phyloP scores from a whole-genome alignment of 2,113 vertebrate genomes.

The Vanacampus margaritifer region DNA sequence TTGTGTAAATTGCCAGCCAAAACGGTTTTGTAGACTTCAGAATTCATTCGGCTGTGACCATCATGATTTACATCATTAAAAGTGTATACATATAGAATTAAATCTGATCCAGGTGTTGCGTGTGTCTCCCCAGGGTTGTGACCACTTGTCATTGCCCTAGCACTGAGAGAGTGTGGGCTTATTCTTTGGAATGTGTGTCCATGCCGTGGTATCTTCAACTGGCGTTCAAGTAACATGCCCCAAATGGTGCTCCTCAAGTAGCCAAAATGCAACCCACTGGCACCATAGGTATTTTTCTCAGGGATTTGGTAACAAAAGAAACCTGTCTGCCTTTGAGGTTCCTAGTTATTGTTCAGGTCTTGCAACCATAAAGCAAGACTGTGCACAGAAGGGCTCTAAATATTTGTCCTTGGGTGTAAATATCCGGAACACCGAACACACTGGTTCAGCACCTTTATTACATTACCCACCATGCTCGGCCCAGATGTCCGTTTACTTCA shows the following conservation, averaged over 20 bases:
- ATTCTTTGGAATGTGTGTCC: background rate
- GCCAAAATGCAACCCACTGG: background rate
- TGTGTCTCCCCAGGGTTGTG: background rate
- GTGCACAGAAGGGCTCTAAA: background rate
- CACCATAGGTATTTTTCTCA: background rate
- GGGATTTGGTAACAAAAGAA: background rate
- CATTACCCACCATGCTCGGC: background rate
- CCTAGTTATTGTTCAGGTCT: background rate
- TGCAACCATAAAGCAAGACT: background rate
- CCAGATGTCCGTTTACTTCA: background rate
- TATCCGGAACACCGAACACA: background rate
- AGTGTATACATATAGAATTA: too few relatives aligned
- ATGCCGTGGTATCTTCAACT: background rate
- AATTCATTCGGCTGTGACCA: too few relatives aligned
- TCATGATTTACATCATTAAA: too few relatives aligned
- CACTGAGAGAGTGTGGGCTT: background rate
- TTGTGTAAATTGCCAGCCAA: too few relatives aligned
- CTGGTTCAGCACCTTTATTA: background rate
- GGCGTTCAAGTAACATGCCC: background rate
- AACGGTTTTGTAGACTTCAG: too few relatives aligned
- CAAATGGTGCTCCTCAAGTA: background rate
- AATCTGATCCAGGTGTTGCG: background rate
- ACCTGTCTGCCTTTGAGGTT: background rate
- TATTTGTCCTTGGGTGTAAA: constrained; percentile 1
- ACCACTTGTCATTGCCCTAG: background rate